Percentiles rank a stretch among this genome's conserved stretches.
phyloP scores from a whole-genome alignment of 2,113 vertebrate species.

The Bucco capensis region DNA sequence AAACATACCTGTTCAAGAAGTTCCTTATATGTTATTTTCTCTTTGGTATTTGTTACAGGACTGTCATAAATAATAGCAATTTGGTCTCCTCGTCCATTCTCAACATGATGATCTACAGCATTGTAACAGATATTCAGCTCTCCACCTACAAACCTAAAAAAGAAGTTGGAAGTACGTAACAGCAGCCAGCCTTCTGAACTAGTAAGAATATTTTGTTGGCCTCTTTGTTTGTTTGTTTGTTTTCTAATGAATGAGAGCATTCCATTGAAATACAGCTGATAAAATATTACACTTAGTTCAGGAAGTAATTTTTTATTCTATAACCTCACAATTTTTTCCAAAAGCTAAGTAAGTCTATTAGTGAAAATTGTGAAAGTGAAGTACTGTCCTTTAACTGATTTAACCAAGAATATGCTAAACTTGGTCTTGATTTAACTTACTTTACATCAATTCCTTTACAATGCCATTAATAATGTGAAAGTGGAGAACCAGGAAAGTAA shows the following conservation, averaged over 20 bases:
- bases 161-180: background rate
- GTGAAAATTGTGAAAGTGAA: background rate
- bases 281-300: background rate
- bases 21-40: conserved; percentile 84
- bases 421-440: background rate
- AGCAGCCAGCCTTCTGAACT: background rate
- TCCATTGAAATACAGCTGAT: background rate
- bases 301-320: background rate
- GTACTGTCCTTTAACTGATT: background rate
- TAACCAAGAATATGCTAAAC: background rate
- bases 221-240: background rate
- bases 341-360: background rate
- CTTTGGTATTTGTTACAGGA: conserved; percentile 87
- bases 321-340: background rate
- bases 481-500: background rate
- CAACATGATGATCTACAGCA: conserved; percentile 90
- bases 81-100: conserved; percentile 84
- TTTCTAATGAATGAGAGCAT: background rate
- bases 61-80: conserved; percentile 92
- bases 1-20: conserved; percentile 84
- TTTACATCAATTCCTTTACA: background rate
- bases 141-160: conserved; percentile 89
- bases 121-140: conserved; percentile 95
- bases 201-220: background rate
- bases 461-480: background rate